These are phyloP conservation scores for Eidolon dupreanum DNA, from an alignment of 2,797 vertebrate genomes.

Conservation along the genomic window DNA sequence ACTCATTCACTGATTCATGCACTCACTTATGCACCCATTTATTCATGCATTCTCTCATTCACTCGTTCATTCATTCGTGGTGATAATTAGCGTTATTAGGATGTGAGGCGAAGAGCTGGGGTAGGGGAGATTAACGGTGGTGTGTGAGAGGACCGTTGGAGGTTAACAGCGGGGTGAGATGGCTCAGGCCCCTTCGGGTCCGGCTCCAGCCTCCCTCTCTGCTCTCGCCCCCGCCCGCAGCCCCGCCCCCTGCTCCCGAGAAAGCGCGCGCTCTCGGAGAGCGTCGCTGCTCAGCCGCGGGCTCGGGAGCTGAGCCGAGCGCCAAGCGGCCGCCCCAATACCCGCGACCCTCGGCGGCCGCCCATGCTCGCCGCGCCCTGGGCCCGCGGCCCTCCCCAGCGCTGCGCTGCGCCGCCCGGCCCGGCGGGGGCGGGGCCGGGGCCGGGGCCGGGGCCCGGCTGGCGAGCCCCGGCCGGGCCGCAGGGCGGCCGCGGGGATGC, in stretches of 20 bases:
- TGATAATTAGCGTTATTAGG: neutral
- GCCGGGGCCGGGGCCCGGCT: neutral
- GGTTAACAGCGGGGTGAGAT: neutral
- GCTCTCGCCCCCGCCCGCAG: neutral
- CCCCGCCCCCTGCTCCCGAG: neutral
- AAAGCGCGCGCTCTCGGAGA: constrained; percentile 68
- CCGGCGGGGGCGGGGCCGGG: constrained; percentile 60
- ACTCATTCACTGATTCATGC: neutral
- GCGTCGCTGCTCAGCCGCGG: constrained; percentile 54
- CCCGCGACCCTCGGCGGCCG: constrained; percentile 6
- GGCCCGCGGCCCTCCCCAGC: constrained; percentile 63
- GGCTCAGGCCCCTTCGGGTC: neutral
- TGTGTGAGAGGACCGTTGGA: neutral
- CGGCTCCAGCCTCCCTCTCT: neutral
- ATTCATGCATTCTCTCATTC: neutral
- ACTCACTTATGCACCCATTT: neutral
- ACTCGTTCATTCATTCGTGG: neutral
- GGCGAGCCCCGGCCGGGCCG: constrained; percentile 89
- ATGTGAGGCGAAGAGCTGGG: neutral
- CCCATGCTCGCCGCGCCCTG: constrained; percentile 67
- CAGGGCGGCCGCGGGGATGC: constrained; percentile 86
- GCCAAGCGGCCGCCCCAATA: neutral
- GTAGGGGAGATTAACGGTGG: neutral
- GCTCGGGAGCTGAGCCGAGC: constrained; percentile 6
- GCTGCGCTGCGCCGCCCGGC: constrained; percentile 59